Conservation (phyloP, 2,797 vertebrate species). For the Peromyscus attwateri region DNA sequence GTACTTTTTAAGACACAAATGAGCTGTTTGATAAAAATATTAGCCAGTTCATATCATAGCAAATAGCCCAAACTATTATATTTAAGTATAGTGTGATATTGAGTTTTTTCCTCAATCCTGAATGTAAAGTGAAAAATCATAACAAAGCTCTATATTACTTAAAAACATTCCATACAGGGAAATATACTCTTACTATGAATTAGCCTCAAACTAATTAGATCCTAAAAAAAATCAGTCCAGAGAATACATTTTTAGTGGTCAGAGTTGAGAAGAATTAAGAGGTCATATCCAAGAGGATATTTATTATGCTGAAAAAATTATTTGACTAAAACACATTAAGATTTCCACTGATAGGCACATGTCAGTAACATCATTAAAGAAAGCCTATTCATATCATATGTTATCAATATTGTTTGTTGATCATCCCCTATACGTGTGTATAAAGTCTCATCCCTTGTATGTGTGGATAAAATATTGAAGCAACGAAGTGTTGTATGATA, state of each 20-base stretch:
- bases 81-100: not conserved
- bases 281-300: not conserved
- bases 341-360: not conserved
- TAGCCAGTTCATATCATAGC: not conserved
- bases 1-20: not conserved
- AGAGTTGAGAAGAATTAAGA: conserved; percentile 45
- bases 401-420: not conserved
- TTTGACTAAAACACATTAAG: not conserved
- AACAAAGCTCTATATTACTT: not conserved
- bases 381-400: not conserved
- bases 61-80: not conserved
- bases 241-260: not conserved
- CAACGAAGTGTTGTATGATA: too few relatives aligned
- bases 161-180: not conserved
- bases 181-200: not conserved
- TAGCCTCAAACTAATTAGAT: not conserved
- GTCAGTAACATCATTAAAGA: not conserved
- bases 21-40: not conserved
- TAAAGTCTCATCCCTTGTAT: not conserved
- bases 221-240: not conserved
- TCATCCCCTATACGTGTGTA: not conserved
- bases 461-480: not conserved
- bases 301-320: not conserved
- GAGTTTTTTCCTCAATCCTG: not conserved
- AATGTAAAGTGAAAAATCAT: not conserved